Evolutionary conservation across 2,797 vertebrate genomes (phyloP).

Genomic region (Moxostoma hubbsi): DNA sequence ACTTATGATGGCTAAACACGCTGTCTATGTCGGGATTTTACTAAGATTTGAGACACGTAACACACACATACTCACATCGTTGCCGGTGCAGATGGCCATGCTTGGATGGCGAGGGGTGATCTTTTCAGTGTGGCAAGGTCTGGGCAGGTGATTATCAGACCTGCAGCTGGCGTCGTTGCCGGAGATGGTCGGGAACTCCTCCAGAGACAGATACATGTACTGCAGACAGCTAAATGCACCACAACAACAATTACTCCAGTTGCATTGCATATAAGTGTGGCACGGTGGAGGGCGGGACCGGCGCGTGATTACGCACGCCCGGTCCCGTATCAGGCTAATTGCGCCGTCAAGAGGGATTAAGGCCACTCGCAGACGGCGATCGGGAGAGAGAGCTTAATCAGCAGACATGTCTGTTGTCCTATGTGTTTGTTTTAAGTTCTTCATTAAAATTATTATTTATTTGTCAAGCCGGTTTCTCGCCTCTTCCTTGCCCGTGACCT

Average conservation of each 20-base stretch:
- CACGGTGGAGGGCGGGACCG: too few relatives aligned
- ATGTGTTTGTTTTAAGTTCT: too few relatives aligned
- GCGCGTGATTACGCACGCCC: too few relatives aligned
- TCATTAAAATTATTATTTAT: too few relatives aligned
- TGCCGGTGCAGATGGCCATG: slow-evolving; percentile 85
- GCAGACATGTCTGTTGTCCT: too few relatives aligned
- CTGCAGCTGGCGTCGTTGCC: slow-evolving; percentile 83
- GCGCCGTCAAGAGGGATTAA: too few relatives aligned
- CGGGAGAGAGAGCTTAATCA: too few relatives aligned
- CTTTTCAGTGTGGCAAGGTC: slow-evolving; percentile 80
- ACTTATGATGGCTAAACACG: too few relatives aligned
- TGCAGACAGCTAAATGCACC: slow-evolving; percentile 85
- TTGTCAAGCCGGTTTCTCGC: too few relatives aligned
- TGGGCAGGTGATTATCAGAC: slow-evolving; percentile 88
- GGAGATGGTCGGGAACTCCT: slow-evolving; percentile 78
- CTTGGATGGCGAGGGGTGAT: slow-evolving; percentile 82
- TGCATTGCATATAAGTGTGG: background rate
- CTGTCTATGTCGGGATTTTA: background rate
- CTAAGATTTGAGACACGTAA: background rate
- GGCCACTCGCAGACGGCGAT: too few relatives aligned
- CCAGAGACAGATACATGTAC: slow-evolving; percentile 86
- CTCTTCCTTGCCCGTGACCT: too few relatives aligned
- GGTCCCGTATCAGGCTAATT: too few relatives aligned
- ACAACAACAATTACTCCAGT: background rate
- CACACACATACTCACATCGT: slow-evolving; percentile 78